Evolutionary conservation across 2,797 vertebrate species (phyloP), one percentile per base, ranked within the genome.

Genomic region (Apodemus agrarius): DNA sequence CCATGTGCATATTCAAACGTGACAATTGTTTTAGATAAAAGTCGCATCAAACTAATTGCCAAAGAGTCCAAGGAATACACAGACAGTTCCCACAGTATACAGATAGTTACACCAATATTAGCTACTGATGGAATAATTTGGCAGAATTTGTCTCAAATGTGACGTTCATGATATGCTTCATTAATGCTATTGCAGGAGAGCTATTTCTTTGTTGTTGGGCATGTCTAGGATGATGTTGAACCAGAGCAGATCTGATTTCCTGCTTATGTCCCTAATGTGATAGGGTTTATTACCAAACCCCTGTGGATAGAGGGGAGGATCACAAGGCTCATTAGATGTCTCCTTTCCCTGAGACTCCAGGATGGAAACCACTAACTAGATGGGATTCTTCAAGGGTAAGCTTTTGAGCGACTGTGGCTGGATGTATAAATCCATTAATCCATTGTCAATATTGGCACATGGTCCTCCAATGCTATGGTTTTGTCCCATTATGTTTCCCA

Each of bases 271-370:
- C 3, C 40, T 76, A 34, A 61, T 46, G 19, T 21, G 17, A 63
- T n/a, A 21, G 22, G 19, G 11, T 2, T 6, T n/a, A 61, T 46
- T 22, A 61, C 59, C 26, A 34, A 61, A 3, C 3, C 19, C 19
- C 16, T 87, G 2, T 54, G 13, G 37, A 46, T 21, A 31, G 6
- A 89, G 37, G 10, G 12, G 52, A 22, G 40, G 19, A 12, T 34
- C 6, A 34, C 9, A 76, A 22, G 2, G 1, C 1, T 46, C 57
- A 34, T 24, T 4, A 14, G 19, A 22, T 7, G 6, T 4, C 19
- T 75, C 29, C 1, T 4, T 31, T 89, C 54, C 37, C 54, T n/a
- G 31, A 61, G 29, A 61, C 34, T 24, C 31, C 17, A 54, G 16
- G 7, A 61, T 22, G 43, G 24, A 17, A 34, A 61, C 26, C 9